Base-by-base conservation (phyloP, 1,140 invertebrate species). In the Dendroctonus ponderosae region DNA sequence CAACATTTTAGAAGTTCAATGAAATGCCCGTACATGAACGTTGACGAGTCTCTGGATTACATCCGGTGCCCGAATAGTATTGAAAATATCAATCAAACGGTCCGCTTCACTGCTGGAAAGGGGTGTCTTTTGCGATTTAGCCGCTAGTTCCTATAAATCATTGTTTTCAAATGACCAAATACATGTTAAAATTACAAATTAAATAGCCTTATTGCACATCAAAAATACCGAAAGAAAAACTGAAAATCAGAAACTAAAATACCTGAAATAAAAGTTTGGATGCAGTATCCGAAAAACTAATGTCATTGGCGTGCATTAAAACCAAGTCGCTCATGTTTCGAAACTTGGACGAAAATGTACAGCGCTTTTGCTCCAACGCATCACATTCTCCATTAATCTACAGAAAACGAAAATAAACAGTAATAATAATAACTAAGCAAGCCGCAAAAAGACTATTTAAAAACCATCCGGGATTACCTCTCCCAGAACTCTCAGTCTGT, bases 381-480 rank as follows among this genome's bases (percentile, higher is more conserved):
- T 77, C 77, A 77, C 82, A 83, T 76, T 85, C 84, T 72, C 81
- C 81, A 78, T 83, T 81, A 77, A 84, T 84, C 85, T 86, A 85
- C 74, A 75, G 60, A 79, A 75, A 77, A 75, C 50, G 77, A 73
- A 76, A 72, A 76, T 76, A 79, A 73, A 77, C 11, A 7, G 42
- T 44, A 46, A 41, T 8, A 48, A 64, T 70, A 53, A 26, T 15
- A 57, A 69, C 74, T 59, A 54, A 64, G 46, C 12, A 41, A 11
- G 69, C 74, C 38, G 76, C 43, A 46, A 54, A 39, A 39, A 5
- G 6, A 39, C 6, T 40, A 7, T 11, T 11, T 51, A 51, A 12
- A 51, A 51, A 54, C 15, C 6, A 26, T 12, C 14, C 26, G n/a
- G 6, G 76, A 60, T 74, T 54, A 81, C 76, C 53, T 83, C 82